These are phyloP conservation scores for Protomyctophum bolini DNA, from an alignment of 2,113 vertebrate species.

Conservation along the genomic window DNA sequence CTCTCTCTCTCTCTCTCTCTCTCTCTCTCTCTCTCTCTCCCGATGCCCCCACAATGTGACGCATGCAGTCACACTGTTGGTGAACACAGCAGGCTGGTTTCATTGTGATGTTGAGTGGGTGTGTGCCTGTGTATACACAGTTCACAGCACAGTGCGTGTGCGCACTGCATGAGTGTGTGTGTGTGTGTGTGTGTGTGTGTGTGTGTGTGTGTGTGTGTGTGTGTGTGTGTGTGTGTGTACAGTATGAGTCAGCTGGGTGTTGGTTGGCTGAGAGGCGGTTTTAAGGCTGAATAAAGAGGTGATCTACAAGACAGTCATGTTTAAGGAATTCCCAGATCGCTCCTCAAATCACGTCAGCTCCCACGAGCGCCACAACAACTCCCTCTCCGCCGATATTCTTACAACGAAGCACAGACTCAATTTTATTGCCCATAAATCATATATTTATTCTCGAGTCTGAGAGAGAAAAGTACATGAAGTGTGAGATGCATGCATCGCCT, in stretches of 20 bases:
- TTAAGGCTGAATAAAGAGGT: conserved; percentile 7
- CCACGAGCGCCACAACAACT: background rate
- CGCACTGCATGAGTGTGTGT: background rate
- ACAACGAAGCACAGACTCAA: too few relatives aligned
- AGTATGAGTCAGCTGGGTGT: background rate
- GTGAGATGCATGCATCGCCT: too few relatives aligned
- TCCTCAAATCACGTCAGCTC: background rate
- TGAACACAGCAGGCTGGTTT: conserved; percentile 19
- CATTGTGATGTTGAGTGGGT: background rate
- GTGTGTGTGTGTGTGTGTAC: background rate
- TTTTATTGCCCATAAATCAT: too few relatives aligned
- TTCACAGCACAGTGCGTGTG: background rate
- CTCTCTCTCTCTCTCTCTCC: conserved; percentile 33
- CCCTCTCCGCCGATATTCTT: background rate
- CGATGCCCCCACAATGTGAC: conserved; percentile 39
- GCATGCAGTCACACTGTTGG: conserved; percentile 42
- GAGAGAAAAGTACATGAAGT: too few relatives aligned
- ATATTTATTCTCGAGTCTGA: too few relatives aligned
- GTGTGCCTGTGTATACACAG: background rate
- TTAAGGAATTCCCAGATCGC: conserved; percentile 2
- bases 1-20: conserved; percentile 27
- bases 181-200: background rate
- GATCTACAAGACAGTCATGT: background rate
- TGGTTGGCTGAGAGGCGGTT: background rate
- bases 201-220: background rate